Evolutionary conservation across 2,797 vertebrate genomes (phyloP).

Genomic region (Eremophila alpestris): DNA sequence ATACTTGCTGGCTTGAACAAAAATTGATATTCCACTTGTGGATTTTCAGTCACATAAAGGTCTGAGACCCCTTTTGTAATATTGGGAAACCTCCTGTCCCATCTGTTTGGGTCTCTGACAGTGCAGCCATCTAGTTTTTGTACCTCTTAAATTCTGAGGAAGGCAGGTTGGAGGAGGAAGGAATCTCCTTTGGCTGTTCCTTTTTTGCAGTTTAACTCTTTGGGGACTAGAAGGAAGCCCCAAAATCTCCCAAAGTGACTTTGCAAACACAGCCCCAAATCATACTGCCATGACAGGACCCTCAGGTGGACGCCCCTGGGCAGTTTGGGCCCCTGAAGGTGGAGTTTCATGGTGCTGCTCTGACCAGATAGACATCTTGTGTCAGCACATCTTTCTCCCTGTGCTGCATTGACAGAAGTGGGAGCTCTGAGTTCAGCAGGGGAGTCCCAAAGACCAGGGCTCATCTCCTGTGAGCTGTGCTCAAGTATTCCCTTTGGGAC

Average conservation of each 20-base stretch:
- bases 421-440: neutral
- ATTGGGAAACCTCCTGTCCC: neutral
- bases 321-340: neutral
- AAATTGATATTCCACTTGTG: neutral
- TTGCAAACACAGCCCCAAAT: neutral
- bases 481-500: neutral
- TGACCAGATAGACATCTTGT: neutral
- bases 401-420: neutral
- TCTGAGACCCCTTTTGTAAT: neutral
- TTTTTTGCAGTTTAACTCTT: neutral
- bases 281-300: neutral
- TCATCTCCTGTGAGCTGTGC: neutral
- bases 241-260: neutral
- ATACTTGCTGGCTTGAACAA: neutral
- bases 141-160: neutral
- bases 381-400: neutral
- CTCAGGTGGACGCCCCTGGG: neutral
- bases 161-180: neutral
- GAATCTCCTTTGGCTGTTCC: neutral
- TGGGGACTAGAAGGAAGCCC: neutral
- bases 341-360: neutral
- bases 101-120: neutral
- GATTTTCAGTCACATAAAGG: neutral
- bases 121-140: neutral
- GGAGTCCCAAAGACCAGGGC: neutral